Evolutionary conservation across 2,888 invertebrate genomes (phyloP), one percentile per base, ranked within the genome.

Genomic region (Phrixothrix hirtus): DNA sequence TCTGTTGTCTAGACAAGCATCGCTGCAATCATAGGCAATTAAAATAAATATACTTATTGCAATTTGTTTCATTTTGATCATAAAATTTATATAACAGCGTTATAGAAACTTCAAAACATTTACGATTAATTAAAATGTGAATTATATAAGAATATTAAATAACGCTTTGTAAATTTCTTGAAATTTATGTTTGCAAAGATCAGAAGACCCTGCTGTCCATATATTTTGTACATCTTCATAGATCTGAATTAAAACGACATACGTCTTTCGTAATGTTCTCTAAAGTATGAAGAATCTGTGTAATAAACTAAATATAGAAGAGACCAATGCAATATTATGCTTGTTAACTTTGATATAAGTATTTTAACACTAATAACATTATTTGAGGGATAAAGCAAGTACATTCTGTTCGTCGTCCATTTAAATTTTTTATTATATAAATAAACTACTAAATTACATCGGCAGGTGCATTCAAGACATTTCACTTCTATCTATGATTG

Each of bases 141-240:
- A 65, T 67, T 72, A 72, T 69, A 71, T 60, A 58, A 57, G 62
- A 69, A 70, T 69, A 71, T 71, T 68, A 69, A 69, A 67, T 63
- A 57, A 58, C 59, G 63, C 65, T 67, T 65, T 65, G 71, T 68
- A 63, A 57, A 62, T 57, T 53, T 44, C 50, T 57, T 39, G 57
- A 68, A 67, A 71, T 71, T 72, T 71, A 71, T 67, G 67, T 61
- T 59, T 58, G 57, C 35, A 50, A 59, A 71, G 70, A 72, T 72
- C 72, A 72, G 63, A 70, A 66, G 64, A 63, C 65, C 61, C 65
- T 63, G 59, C 58, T 62, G 64, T 66, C 60, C 59, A 62, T 39
- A 27, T 39, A 47, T 47, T 47, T 21, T 47, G 39, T 39, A 34
- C 47, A 39, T 38, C 39, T 41, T 47, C 47, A 47, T 47, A 34